A percentile compares a stretch with the other conserved stretches of the same genome.
These are phyloP conservation scores for Rissa tridactyla DNA, from an alignment of 2,113 vertebrate species.

Conservation along the genomic window DNA sequence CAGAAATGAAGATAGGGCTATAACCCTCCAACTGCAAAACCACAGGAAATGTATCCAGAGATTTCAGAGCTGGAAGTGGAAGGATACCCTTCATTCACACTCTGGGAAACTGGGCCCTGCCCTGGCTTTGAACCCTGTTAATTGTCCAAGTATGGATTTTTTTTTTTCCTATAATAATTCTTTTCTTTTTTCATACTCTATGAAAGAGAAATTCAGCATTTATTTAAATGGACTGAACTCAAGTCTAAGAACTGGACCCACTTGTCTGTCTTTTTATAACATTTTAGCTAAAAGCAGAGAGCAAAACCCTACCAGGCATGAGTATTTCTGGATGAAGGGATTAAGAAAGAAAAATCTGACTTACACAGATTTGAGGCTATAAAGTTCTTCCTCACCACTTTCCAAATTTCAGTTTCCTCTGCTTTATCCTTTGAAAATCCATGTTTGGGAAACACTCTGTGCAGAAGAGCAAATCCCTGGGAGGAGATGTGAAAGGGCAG, in stretches of 20 bases:
- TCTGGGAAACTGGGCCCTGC: not conserved
- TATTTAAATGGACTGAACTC: not conserved
- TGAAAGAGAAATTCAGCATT: not conserved
- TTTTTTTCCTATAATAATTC: not conserved
- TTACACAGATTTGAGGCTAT: not conserved
- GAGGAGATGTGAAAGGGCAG: not conserved
- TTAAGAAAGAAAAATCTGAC: not conserved
- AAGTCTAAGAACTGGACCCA: not conserved
- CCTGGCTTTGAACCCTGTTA: conserved; percentile 19
- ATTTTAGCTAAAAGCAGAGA: not conserved
- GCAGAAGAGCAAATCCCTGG: not conserved
- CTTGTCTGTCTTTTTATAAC: not conserved
- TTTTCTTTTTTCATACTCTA: not conserved
- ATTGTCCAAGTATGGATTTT: not conserved
- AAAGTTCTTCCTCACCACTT: not conserved
- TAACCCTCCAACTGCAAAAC: conserved; percentile 33
- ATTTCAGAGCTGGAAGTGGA: not conserved
- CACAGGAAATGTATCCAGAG: conserved; percentile 12
- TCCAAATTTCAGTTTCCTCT: not conserved
- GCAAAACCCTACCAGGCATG: not conserved
- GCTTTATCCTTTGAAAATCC: not conserved
- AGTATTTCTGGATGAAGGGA: not conserved
- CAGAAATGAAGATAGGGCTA: not conserved
- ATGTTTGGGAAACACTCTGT: not conserved
- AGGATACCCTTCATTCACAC: conserved; percentile 16